Conservation (phyloP, 2,113 vertebrate genomes). For the Cebidichthys violaceus region DNA sequence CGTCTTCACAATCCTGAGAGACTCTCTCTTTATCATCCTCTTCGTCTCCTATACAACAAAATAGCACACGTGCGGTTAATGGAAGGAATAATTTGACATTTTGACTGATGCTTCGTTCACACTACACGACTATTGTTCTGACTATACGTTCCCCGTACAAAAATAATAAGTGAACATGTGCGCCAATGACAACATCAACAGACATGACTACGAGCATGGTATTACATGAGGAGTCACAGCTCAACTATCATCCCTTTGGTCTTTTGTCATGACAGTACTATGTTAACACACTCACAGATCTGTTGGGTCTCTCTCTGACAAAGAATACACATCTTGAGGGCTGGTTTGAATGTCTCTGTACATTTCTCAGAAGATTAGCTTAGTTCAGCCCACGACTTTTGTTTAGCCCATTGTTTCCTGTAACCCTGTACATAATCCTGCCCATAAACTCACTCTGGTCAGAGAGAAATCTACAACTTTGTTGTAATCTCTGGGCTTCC, state of each 20-base stretch:
- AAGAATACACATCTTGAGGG: not conserved
- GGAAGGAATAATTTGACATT: not conserved
- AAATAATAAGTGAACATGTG: not conserved
- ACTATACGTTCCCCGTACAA: not conserved
- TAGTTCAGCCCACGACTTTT: not conserved
- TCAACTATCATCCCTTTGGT: not conserved
- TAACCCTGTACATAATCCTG: not conserved
- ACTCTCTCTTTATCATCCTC: constrained; percentile 84
- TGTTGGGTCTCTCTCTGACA: not conserved
- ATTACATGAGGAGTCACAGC: not conserved
- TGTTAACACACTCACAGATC: not conserved
- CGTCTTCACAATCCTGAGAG: constrained; percentile 86
- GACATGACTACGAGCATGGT: not conserved
- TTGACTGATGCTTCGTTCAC: not conserved
- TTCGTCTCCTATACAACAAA: constrained; percentile 88
- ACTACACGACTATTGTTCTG: not conserved
- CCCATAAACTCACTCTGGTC: not conserved
- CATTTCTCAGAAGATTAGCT: not conserved
- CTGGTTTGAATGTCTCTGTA: not conserved
- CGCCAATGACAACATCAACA: not conserved
- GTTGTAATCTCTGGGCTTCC: not conserved
- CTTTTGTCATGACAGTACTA: not conserved
- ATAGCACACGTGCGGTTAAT: not conserved
- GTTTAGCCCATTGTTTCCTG: not conserved
- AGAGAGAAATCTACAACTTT: not conserved